Evolutionary conservation across 2,888 invertebrate species (phyloP).

Genomic region (Drosophila anomalata): DNA sequence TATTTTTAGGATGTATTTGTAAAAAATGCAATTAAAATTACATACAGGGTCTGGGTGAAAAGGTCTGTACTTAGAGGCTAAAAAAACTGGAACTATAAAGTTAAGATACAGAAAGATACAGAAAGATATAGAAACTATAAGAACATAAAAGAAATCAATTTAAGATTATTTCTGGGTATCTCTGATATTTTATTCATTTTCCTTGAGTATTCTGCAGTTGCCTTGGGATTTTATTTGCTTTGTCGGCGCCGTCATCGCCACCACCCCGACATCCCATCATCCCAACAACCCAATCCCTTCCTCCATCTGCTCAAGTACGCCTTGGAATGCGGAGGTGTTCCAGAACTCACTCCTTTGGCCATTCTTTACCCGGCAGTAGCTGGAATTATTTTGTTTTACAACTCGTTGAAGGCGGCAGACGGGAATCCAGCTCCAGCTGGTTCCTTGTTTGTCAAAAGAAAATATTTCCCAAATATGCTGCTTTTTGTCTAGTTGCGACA

Average conservation of each 20-base stretch:
- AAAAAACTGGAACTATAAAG: too few species aligned
- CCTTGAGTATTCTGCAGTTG: not conserved
- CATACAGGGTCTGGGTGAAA: not conserved
- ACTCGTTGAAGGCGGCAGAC: slow-evolving; percentile 18
- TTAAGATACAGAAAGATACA: too few species aligned
- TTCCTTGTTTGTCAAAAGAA: slow-evolving; percentile 32
- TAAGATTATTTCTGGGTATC: not conserved
- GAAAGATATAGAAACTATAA: not conserved
- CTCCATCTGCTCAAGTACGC: not conserved
- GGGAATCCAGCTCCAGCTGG: slow-evolving; percentile 27
- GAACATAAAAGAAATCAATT: not conserved
- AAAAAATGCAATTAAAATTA: not conserved
- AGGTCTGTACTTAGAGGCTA: too few species aligned
- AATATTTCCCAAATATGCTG: slow-evolving; percentile 22
- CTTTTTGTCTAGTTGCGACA: slow-evolving; percentile 26
- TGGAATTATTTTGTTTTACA: slow-evolving; percentile 39
- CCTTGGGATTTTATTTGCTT: slow-evolving; percentile 33
- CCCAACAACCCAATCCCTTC: not conserved
- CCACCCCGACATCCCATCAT: not conserved
- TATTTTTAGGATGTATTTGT: too few species aligned
- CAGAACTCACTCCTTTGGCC: slow-evolving; percentile 7
- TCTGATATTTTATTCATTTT: not conserved
- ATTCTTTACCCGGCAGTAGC: slow-evolving; percentile 5
- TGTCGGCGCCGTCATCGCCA: slow-evolving; percentile 48
- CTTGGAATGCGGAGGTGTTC: slow-evolving; percentile 46